Conservation (phyloP, 2,888 invertebrate species). For the Zhuqinia jingwanae region DNA sequence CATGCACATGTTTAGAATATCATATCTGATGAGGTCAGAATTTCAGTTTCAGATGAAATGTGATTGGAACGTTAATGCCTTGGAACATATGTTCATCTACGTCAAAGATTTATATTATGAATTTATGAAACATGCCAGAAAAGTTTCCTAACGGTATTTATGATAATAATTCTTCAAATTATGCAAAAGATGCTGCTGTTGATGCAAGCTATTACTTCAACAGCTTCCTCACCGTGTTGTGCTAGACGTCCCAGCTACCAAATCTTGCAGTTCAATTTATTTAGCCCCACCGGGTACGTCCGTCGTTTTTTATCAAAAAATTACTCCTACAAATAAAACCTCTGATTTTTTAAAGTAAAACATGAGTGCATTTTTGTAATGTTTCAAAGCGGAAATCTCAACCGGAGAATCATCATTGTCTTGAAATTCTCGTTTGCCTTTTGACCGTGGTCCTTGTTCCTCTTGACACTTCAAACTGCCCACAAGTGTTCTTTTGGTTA, state of each 20-base stretch:
- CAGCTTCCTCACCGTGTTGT: slow-evolving; percentile 92
- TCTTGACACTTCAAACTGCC: slow-evolving; percentile 92
- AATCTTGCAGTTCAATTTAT: slow-evolving; percentile 98
- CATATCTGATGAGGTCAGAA: too few relatives aligned
- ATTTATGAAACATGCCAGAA: too few relatives aligned
- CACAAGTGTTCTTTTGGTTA: slow-evolving; percentile 91
- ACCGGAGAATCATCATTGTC: slow-evolving; percentile 93
- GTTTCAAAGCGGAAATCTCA: slow-evolving; percentile 94
- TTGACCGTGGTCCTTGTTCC: slow-evolving; percentile 93
- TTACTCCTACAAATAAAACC: not conserved
- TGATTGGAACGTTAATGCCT: too few relatives aligned
- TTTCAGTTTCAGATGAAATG: too few relatives aligned
- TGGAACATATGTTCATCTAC: too few relatives aligned
- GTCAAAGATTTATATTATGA: too few relatives aligned
- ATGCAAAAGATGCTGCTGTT: slow-evolving; percentile 83
- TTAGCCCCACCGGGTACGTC: slow-evolving; percentile 89
- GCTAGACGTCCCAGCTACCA: slow-evolving; percentile 95
- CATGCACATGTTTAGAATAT: too few relatives aligned
- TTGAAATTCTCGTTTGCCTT: slow-evolving; percentile 87
- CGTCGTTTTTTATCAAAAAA: slow-evolving; percentile 69
- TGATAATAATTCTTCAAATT: too few relatives aligned
- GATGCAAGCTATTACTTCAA: slow-evolving; percentile 83
- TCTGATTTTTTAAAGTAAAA: too few relatives aligned
- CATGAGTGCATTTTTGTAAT: too few relatives aligned
- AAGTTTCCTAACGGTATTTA: too few relatives aligned